Conservation (phyloP, 2,113 vertebrate species). For the Marcusenius ussheri region DNA sequence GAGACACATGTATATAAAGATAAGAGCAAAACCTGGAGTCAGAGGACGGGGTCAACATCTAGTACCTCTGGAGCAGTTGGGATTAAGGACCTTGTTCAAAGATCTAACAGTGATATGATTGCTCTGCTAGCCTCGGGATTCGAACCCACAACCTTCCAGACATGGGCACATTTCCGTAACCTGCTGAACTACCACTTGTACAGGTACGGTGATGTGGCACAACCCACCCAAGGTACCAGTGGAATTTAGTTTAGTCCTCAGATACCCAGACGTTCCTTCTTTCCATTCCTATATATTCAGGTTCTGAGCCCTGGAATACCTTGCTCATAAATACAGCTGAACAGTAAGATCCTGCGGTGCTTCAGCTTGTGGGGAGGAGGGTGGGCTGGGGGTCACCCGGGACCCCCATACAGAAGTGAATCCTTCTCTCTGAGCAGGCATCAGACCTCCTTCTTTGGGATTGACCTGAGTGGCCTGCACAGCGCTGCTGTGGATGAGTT, state of each 20-base stretch:
- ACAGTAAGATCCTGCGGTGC: not conserved
- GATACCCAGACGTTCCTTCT: not conserved
- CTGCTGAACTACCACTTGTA: not conserved
- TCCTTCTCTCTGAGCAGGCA: conserved; percentile 48
- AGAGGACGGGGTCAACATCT: not conserved
- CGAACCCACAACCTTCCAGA: not conserved
- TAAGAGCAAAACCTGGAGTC: not conserved
- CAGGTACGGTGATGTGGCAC: not conserved
- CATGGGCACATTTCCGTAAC: not conserved
- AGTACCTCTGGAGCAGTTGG: not conserved
- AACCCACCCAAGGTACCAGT: not conserved
- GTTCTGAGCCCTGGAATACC: not conserved
- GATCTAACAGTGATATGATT: not conserved
- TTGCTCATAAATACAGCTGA: not conserved
- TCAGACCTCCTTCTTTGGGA: conserved; percentile 64
- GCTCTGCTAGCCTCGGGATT: not conserved
- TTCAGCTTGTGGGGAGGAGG: not conserved
- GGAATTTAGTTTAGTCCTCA: not conserved
- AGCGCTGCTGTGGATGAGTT: conserved; percentile 58
- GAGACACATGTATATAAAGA: not conserved
- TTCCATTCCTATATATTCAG: not conserved
- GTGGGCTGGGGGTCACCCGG: not conserved
- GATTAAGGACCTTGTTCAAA: not conserved
- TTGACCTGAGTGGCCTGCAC: conserved; percentile 62
- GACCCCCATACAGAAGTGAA: not conserved